Percentiles rank a stretch among this genome's conserved stretches.
Evolutionary conservation across 2,797 vertebrate genomes (phyloP).

Genomic region (Ispidina lecontei): DNA sequence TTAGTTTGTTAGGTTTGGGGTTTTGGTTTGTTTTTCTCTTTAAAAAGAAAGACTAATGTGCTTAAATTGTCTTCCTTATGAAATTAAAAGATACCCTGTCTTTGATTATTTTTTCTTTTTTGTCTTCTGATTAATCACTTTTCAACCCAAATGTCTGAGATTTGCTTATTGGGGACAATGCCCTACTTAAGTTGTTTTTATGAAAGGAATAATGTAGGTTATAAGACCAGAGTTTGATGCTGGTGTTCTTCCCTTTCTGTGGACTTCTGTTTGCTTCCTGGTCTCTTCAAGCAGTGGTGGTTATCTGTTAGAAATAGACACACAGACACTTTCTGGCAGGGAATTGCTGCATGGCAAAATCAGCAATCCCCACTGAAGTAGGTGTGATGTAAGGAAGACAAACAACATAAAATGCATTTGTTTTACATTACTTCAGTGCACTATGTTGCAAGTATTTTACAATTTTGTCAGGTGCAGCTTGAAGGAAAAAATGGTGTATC

Average conservation of each 20-base stretch:
- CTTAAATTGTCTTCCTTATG: background rate
- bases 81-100: background rate
- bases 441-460: background rate
- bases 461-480: background rate
- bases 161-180: background rate
- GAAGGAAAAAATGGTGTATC: background rate
- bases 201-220: background rate
- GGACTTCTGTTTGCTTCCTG: background rate
- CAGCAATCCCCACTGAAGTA: background rate
- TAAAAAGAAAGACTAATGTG: background rate
- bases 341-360: background rate
- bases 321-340: background rate
- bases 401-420: fast-evolving
- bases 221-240: background rate
- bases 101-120: background rate
- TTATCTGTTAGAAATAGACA: background rate
- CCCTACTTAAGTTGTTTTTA: background rate
- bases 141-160: background rate
- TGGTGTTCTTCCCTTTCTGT: background rate
- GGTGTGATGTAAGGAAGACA: background rate
- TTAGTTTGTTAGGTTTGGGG: background rate
- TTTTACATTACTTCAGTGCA: background rate
- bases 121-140: background rate
- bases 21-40: background rate
- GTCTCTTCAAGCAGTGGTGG: background rate